phyloP scores from a whole-genome alignment of 2,797 vertebrate genomes.

The Enteromius afrohamiltoni region DNA sequence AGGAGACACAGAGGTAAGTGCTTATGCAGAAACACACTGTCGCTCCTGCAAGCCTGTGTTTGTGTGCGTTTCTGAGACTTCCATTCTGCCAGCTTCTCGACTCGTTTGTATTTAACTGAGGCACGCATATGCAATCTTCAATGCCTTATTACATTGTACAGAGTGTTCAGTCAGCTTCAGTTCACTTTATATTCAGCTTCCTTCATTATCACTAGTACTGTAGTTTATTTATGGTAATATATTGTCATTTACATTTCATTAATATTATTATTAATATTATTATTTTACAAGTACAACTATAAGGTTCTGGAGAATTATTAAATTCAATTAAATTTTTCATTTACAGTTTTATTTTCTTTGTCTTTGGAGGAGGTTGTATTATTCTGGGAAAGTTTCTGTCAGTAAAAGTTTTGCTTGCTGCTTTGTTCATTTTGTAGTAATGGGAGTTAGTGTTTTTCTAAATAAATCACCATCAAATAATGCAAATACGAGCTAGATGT shows the following conservation, averaged over 20 bases:
- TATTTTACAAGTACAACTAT: neutral
- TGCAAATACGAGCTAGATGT: neutral
- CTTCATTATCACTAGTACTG: neutral
- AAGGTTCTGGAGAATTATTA: neutral
- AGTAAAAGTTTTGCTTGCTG: neutral
- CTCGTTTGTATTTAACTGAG: neutral
- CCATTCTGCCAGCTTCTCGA: constrained; percentile 9
- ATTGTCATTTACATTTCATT: neutral
- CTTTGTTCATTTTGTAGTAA: neutral
- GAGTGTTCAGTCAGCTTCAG: neutral
- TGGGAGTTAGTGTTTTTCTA: neutral
- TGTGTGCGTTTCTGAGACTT: neutral
- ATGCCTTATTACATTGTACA: neutral
- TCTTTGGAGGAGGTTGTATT: neutral
- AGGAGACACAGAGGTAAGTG: constrained; percentile 28
- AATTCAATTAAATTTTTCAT: neutral
- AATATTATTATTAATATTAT: neutral
- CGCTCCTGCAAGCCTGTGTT: neutral
- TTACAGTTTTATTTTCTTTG: neutral
- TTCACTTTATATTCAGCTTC: neutral
- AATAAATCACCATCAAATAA: neutral
- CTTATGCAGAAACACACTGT: constrained; percentile 26
- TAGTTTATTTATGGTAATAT: neutral
- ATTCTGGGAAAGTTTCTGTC: neutral
- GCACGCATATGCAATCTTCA: neutral